A percentile compares a stretch with the other conserved stretches of the same genome.
phyloP scores from a whole-genome alignment of 1,140 invertebrate genomes.

The Brachionus rubens region DNA sequence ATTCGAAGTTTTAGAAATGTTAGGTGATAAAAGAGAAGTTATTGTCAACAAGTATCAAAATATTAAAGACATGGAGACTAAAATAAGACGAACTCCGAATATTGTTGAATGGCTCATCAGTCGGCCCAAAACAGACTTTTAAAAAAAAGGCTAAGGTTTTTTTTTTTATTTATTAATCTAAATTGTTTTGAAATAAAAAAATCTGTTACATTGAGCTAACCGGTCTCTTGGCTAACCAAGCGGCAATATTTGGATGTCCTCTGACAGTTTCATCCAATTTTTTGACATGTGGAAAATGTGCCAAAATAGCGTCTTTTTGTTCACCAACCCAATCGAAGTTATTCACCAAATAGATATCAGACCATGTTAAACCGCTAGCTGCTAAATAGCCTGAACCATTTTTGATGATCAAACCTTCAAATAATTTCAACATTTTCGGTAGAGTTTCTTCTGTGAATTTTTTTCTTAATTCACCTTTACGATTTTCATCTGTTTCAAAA shows the following conservation, averaged over 20 bases:
- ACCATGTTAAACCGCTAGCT: not conserved
- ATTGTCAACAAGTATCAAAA: not conserved
- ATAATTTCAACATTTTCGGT: not conserved
- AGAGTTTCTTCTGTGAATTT: not conserved
- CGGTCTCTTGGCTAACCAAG: not conserved
- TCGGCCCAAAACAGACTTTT: conserved; percentile 22
- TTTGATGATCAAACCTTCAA: not conserved
- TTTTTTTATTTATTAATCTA: no score
- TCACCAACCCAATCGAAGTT: not conserved
- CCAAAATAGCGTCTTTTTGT: not conserved
- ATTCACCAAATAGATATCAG: conserved; percentile 27
- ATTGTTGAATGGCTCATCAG: conserved; percentile 1
- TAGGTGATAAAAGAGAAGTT: not conserved
- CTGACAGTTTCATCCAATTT: conserved; percentile 8
- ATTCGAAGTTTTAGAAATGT: not conserved
- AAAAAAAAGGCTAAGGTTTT: not conserved
- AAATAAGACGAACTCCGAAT: not conserved
- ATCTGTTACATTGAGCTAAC: conserved; percentile 1
- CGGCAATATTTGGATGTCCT: not conserved
- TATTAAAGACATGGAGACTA: not conserved
- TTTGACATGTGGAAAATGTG: not conserved
- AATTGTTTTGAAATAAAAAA: no score
- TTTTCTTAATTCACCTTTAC: not conserved
- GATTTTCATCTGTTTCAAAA: conserved; percentile 44
- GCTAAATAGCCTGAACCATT: conserved; percentile 36